Conservation (phyloP, 2,888 invertebrate species). For the Erynnis tages region DNA sequence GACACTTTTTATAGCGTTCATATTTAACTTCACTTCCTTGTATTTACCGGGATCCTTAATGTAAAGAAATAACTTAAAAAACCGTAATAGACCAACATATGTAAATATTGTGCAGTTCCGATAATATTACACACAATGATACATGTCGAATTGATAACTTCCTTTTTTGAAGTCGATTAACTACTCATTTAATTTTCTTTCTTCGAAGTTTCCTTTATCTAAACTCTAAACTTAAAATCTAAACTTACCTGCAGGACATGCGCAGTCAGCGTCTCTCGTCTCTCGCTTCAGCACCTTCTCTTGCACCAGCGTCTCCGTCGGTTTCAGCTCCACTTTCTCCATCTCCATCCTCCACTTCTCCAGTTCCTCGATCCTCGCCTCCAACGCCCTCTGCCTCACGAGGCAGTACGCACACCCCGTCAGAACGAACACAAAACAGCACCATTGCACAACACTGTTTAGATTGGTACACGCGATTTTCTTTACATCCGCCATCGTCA, state of each 20-base stretch:
- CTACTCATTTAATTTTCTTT: no score
- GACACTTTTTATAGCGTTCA: no score
- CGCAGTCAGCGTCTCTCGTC: constrained; percentile 67
- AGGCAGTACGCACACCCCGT: constrained; percentile 62
- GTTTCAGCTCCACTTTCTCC: constrained; percentile 34
- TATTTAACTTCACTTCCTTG: no score
- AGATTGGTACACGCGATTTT: constrained; percentile 52
- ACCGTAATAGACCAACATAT: no score
- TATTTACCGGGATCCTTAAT: no score
- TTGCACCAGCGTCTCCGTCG: constrained; percentile 35
- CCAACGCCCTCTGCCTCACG: constrained; percentile 65
- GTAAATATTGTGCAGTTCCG: no score
- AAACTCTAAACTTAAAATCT: background rate
- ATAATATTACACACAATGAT: no score
- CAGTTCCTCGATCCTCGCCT: constrained; percentile 60
- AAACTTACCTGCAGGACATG: constrained; percentile 70
- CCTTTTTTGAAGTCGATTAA: no score
- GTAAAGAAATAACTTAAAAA: no score
- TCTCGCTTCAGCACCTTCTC: constrained; percentile 52
- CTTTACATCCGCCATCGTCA: constrained; percentile 52
- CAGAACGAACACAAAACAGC: constrained; percentile 65
- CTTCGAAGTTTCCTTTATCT: no score
- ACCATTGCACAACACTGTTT: constrained; percentile 69
- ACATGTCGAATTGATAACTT: no score
- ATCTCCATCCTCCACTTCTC: constrained; percentile 50